Conservation (phyloP, 2,888 invertebrate genomes). For the Tetropium fuscum region DNA sequence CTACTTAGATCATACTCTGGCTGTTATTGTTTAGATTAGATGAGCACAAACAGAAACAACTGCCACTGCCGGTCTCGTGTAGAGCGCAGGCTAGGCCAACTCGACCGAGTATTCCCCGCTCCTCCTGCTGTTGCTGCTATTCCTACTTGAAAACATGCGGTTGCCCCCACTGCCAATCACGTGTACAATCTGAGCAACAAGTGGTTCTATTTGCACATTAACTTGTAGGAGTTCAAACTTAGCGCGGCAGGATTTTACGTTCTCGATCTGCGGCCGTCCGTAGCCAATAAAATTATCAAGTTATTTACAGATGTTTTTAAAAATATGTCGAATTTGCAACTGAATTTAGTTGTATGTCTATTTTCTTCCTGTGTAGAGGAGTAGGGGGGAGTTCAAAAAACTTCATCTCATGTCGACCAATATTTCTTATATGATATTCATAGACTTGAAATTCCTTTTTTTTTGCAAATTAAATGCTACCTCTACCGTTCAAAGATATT, state of each 20-base stretch:
- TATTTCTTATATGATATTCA: too few species aligned
- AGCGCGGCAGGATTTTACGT: slow-evolving; percentile 8
- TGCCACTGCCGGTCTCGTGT: slow-evolving; percentile 35
- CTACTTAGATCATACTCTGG: slow-evolving; percentile 22
- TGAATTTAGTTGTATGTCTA: too few species aligned
- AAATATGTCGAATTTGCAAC: too few species aligned
- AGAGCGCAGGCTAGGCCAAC: slow-evolving; percentile 32
- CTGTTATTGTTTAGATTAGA: slow-evolving; percentile 40
- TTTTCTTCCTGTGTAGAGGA: too few species aligned
- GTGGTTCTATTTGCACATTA: slow-evolving; percentile 28
- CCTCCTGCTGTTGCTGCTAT: slow-evolving; percentile 17
- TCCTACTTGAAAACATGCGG: slow-evolving; percentile 34
- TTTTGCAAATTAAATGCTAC: too few species aligned
- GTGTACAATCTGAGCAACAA: slow-evolving; percentile 41
- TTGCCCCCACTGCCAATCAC: slow-evolving; percentile 33
- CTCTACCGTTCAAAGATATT: too few species aligned
- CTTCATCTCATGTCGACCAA: too few species aligned
- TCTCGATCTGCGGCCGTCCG: too few species aligned
- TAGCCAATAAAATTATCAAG: too few species aligned
- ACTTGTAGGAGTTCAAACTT: slow-evolving; percentile 8
- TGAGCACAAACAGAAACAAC: slow-evolving; percentile 36
- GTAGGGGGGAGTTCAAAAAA: too few species aligned
- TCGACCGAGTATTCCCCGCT: slow-evolving; percentile 26
- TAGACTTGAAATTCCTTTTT: too few species aligned
- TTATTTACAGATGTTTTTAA: too few species aligned